A percentile compares a stretch with the other conserved stretches of the same genome.
phyloP scores from a whole-genome alignment of 2,113 vertebrate species.

The Embiotoca jacksoni region DNA sequence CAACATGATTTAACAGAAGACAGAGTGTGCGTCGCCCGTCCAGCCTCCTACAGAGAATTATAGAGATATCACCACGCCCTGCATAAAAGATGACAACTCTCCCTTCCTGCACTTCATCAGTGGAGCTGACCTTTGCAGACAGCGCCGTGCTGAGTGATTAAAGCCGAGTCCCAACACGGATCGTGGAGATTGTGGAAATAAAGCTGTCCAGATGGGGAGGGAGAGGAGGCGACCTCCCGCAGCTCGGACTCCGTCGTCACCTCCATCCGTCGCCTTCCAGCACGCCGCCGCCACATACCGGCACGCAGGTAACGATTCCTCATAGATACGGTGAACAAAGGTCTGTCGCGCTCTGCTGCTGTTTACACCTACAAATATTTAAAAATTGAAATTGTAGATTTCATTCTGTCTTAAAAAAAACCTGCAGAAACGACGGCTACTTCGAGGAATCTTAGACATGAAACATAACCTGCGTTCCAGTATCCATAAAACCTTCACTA shows the following conservation, averaged over 20 bases:
- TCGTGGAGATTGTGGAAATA: slow-evolving; percentile 54
- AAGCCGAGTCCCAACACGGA: slow-evolving; percentile 73
- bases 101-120: slow-evolving; percentile 78
- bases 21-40: slow-evolving; percentile 41
- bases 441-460: too few species aligned
- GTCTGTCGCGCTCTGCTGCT: not conserved
- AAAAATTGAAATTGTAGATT: too few species aligned
- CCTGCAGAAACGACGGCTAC: too few species aligned
- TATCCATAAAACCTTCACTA: too few species aligned
- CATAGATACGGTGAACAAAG: slow-evolving; percentile 19
- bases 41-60: slow-evolving; percentile 65
- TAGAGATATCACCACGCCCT: slow-evolving; percentile 70
- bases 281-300: slow-evolving; percentile 6
- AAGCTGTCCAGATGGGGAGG: slow-evolving; percentile 65
- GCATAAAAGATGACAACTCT: slow-evolving; percentile 80
- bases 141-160: slow-evolving; percentile 84
- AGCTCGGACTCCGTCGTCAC: slow-evolving; percentile 44
- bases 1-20: slow-evolving; percentile 49
- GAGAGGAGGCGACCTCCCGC: slow-evolving; percentile 46
- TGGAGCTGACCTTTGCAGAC: slow-evolving; percentile 82
- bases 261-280: slow-evolving; percentile 44
- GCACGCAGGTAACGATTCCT: slow-evolving; percentile 29
- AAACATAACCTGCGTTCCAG: too few species aligned
- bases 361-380: not conserved
- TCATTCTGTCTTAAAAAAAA: too few species aligned